Evolutionary conservation across 2,888 invertebrate species (phyloP).

Genomic region (Patella pellucida): DNA sequence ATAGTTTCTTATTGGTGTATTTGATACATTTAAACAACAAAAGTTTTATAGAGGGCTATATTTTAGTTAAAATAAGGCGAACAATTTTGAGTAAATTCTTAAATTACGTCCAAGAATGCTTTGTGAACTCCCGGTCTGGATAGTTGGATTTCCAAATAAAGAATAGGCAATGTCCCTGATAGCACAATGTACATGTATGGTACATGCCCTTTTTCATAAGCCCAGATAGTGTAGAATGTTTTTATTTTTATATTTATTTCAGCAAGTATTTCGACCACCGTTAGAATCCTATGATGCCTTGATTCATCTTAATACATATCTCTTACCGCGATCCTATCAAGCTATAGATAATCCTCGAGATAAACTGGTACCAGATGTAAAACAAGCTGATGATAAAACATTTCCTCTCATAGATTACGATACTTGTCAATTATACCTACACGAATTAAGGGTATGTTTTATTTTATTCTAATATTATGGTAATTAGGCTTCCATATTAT

Average conservation of each 20-base stretch:
- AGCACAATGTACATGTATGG: no score
- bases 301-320: conserved; percentile 77
- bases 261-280: conserved; percentile 78
- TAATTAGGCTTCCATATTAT: no score
- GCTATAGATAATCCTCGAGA: conserved; percentile 67
- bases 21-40: no score
- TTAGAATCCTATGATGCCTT: conserved; percentile 82
- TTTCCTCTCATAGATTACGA: conserved; percentile 85
- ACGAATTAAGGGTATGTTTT: conserved; percentile 80
- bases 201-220: no score
- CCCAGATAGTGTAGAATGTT: background rate
- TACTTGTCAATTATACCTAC: conserved; percentile 80
- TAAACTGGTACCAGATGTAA: background rate
- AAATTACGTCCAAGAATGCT: no score
- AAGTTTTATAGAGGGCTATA: no score
- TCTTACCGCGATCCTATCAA: conserved; percentile 73
- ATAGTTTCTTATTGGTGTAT: no score
- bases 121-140: no score
- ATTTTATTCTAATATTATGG: background rate
- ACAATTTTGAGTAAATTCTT: no score
- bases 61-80: no score
- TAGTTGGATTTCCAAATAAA: no score
- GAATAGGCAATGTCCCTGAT: no score
- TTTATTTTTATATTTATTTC: conserved; percentile 35
- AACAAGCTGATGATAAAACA: conserved; percentile 36